phyloP scores from a whole-genome alignment of 2,797 vertebrate species.

The Emydoidea blandingii region DNA sequence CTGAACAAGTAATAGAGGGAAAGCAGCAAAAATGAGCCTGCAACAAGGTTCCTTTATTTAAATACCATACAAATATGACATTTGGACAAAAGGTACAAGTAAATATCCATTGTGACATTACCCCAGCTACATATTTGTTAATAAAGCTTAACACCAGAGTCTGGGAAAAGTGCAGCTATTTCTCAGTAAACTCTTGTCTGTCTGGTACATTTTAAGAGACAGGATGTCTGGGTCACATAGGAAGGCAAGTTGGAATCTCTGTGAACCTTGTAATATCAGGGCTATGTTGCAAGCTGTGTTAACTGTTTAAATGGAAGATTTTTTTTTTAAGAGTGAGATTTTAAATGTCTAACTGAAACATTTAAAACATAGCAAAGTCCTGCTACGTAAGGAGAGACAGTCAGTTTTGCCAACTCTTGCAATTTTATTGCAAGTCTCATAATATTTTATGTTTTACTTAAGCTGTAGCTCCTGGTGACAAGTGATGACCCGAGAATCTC shows the following conservation, averaged over 20 bases:
- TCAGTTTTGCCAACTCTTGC: background rate
- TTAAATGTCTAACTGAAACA: constrained; percentile 48
- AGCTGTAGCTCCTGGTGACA: constrained; percentile 32
- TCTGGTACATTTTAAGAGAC: constrained; percentile 67
- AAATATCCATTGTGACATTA: constrained; percentile 35
- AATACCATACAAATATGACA: background rate
- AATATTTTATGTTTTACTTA: constrained; percentile 33
- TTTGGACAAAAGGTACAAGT: constrained; percentile 45
- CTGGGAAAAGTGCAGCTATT: constrained; percentile 65
- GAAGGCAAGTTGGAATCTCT: constrained; percentile 37
- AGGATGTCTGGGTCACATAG: constrained; percentile 65
- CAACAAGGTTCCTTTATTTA: constrained; percentile 8
- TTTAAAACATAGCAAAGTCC: constrained; percentile 42
- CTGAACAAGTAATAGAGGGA: constrained; percentile 3
- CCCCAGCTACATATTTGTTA: constrained; percentile 47
- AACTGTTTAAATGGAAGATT: constrained; percentile 26
- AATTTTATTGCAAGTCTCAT: constrained; percentile 31
- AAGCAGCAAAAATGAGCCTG: background rate
- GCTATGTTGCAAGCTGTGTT: constrained; percentile 52
- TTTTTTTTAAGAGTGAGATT: background rate
- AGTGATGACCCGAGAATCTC: constrained; percentile 26
- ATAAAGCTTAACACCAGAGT: constrained; percentile 22
- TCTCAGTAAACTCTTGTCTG: constrained; percentile 67
- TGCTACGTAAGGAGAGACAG: background rate
- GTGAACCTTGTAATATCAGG: constrained; percentile 58